Base-by-base conservation (phyloP, 2,113 vertebrate species). In the Brachionichthys hirsutus region DNA sequence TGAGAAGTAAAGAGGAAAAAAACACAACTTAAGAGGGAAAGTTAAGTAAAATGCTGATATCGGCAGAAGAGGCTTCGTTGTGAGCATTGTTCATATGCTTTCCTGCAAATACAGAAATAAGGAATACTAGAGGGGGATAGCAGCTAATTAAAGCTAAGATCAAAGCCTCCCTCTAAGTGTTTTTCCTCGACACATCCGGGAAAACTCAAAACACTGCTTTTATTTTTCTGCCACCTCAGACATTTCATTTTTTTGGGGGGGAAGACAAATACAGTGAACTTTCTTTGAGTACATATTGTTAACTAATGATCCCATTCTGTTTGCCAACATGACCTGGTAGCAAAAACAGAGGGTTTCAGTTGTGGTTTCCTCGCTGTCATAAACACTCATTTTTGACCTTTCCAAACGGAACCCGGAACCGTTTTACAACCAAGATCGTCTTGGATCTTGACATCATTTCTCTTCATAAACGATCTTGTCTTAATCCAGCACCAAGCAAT, bases 111-210 rank as follows among this genome's bases (percentile, higher is more conserved):
- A 90, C 86, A 89, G 89, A 90, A 87, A 89, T 87, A 80, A 88
- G 85, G 84, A 90, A 90, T 89, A 90, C 87, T 89, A 84, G 84
- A 90, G 88, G 87, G 87, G 84, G 64, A 90, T 89, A 70, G 81
- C 77, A 85, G 84, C 87, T 89, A 90, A 91, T 90, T 92, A 91
- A 87, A 89, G 88, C 79, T 73, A 80, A 90, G 85, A 90, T 91
- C 87, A 91, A 92, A 89, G 88, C 73, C 63, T 78, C 77, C 81
- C 75, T 89, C 74, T 88, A 85, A 90, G 87, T 89, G 88, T 82
- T 90, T 87, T 91, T 90, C 87, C 81, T 89, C 80, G 85, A 88
- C 85, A 90, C 83, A 87, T 85, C 83, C 80, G 79, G 85, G 82
- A 88, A 86, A 88, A 89, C 81, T 84, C 83, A 83, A 88, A 85